Percentiles rank a stretch among this genome's conserved stretches.
Evolutionary conservation across 2,888 invertebrate species (phyloP).

Genomic region (Cataglyphis livida): DNA sequence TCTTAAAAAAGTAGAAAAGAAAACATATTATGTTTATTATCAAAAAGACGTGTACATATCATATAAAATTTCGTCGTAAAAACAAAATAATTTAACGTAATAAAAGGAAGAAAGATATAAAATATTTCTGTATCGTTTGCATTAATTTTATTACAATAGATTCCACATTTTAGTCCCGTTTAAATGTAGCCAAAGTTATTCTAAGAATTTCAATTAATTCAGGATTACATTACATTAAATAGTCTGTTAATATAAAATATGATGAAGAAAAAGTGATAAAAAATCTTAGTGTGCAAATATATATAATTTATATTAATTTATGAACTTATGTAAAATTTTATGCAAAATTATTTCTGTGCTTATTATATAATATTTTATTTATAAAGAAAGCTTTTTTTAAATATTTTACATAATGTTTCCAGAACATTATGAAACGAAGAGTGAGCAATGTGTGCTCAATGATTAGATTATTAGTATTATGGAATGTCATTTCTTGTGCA

Average conservation of each 20-base stretch:
- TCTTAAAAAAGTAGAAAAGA: background rate
- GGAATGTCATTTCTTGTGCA: constrained; percentile 2
- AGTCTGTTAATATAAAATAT: background rate
- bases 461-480: background rate
- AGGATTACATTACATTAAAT: constrained; percentile 4
- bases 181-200: background rate
- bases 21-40: constrained; percentile 12
- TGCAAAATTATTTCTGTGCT: background rate
- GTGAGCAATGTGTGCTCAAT: background rate
- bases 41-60: background rate
- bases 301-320: background rate
- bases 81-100: background rate
- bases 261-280: background rate
- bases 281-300: background rate
- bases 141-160: background rate
- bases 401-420: background rate
- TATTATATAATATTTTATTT: background rate
- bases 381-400: background rate
- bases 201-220: constrained; percentile 9
- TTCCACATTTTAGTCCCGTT: background rate
- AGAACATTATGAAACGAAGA: background rate
- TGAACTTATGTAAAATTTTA: background rate
- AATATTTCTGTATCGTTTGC: background rate
- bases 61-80: background rate
- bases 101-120: background rate